Evolutionary conservation across 1,140 invertebrate genomes (phyloP), one percentile per base, ranked within the genome.

Genomic region (Battus philenor): DNA sequence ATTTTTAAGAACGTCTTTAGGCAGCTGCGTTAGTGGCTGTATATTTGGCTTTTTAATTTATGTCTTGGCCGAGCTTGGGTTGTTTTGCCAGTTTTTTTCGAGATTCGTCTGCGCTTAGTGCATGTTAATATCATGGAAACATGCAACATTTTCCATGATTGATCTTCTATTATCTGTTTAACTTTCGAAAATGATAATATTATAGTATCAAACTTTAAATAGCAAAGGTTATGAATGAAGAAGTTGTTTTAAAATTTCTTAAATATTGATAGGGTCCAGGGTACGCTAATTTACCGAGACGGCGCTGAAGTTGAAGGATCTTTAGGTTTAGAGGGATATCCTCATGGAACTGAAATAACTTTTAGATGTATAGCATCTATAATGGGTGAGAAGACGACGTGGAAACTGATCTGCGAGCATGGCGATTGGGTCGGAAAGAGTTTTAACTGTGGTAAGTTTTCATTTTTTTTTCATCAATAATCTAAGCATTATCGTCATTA

Each of bases 381-480:
- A 3, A 92, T 92, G 78, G 92, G 91, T 0, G 92, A 94, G 72
- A 91, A 91, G 59, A 92, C 90, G 1, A 94, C 92, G 0, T 95
- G 94, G 94, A 91, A 92, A 49, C 92, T 95, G 38, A 89, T 93
- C 11, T 96, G 94, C 62, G 93, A 94, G 67, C 90, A 95, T 60
- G 94, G 94, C 0, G 90, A 88, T 46, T 96, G 94, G 94, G 90
- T 93, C 34, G 93, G 93, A 10, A 87, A 91, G 54, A 91, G 93
- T 27, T 88, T 93, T 22, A 90, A 89, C 64, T 95, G 93, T 47
- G 73, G 79, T 83, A 59, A 76, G 75, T 66, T 31, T 13, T 45
- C 50, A 12, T 3, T 20, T 20, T 20, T 20, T 3, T n/a, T n/a
- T n/a, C n/a, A n/a, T n/a, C n/a, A n/a, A n/a, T n/a, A n/a, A n/a